Base-by-base conservation (phyloP, 2,888 invertebrate genomes). In the Leptogaster cylindrica region DNA sequence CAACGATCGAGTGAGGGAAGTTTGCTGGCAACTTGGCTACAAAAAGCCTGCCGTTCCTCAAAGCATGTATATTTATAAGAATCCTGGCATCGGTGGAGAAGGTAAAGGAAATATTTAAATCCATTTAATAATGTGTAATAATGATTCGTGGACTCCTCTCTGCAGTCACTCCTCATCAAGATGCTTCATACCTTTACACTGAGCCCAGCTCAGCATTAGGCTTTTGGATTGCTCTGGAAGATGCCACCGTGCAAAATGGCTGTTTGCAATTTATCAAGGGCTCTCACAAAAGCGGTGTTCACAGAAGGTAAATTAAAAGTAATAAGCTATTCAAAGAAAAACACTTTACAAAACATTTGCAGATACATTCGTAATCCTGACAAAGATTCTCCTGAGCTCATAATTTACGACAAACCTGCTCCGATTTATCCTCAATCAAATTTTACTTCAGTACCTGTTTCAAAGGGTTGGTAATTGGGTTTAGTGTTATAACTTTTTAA, bases 31-130 rank as follows among this genome's bases (percentile, higher is more conserved):
- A 72, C 79, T 97, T 8, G 89, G 88, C 2, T 86, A 91, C 69
- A 82, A 83, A 65, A 89, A 91, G 39, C 98, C 98, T 0, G 89
- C 90, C 0, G 86, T 98, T 0, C 90, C 90, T 1, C 98, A 98
- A 78, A 96, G 97, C 82, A 98, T 98, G 98, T 93, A 94, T 76
- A 97, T 99, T 70, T 98, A 93, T 80, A 99, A 98, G 83, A 95
- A 95, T 83, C 95, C 97, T 0, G 88, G 89, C 14, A 84, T 93
- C 68, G 97, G 97, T 0, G 90, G 94, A 3, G 92, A 91, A 88
- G 93, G 93, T 93, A 82, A 73, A 74, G 7, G 23, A 8, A 23
- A 36, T 27, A 16, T 7, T 63, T 27, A 5, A 3, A 46, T 46
- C 39, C 2, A 33, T 7, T 55, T 55, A 36, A 5, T 23, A 36